Evolutionary conservation across 2,113 vertebrate species (phyloP), one percentile per base, ranked within the genome.

Genomic region (Atractosteus spatula): DNA sequence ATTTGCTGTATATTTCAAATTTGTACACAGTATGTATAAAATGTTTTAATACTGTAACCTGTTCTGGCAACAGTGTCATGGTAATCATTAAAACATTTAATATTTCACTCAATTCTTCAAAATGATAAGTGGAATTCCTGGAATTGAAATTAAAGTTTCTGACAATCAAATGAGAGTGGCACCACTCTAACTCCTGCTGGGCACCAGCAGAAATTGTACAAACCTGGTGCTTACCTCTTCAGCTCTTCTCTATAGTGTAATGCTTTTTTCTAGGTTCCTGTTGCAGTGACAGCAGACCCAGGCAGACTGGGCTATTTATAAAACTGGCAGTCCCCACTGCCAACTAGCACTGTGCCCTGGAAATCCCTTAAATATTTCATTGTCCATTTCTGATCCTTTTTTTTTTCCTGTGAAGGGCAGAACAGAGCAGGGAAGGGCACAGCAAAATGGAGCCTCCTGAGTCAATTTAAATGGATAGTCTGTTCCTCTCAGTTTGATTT

Each of bases 301-400:
- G 17, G 66, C 45, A 54, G n/a, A 29, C 47, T 1, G 16, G 16
- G 44, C 66, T 68, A 68, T 68, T 68, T 68, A 68, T 68, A 68
- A 55, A 55, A 12, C 66, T 68, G 66, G 45, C 66, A 41, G 45
- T 12, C 66, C 51, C 17, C 11, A 3, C 47, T 68, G 45, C 66
- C 66, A 68, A 47, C 44, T 68, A n/a, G 55, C 66, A 6, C 17
- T 51, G 66, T 11, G 66, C 51, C 64, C 64, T n/a, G 64, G 42
- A 14, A 29, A 55, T 47, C 66, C 51, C 6, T n/a, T 68, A 55
- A 68, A 68, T 55, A 68, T 68, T 68, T 68, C 66, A 12, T 54
- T 68, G 66, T n/a, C 45, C n/a, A 7, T 67, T 43, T 51, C 42
- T n/a, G 65, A 4, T 43, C 65, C 4, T 6, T 67, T 10, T 43